Evolutionary conservation across 2,888 invertebrate species (phyloP), one percentile per base, ranked within the genome.

Genomic region (Dorcus hopei): DNA sequence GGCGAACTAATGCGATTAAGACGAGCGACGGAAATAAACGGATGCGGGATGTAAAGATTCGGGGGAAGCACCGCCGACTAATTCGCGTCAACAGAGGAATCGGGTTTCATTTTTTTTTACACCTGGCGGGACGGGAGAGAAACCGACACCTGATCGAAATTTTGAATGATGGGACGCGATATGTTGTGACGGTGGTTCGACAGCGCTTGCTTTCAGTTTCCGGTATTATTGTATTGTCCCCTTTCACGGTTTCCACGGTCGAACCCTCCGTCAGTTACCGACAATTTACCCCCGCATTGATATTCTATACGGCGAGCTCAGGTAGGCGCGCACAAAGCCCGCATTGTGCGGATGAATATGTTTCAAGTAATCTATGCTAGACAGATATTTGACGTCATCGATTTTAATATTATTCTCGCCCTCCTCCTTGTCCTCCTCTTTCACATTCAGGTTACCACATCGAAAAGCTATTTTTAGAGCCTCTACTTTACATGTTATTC

Each of bases 71-170:
- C 43, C 42, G 48, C 19, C 19, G 19, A 60, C 69, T 68, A 70
- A 71, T 71, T 70, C 70, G 61, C 63, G 67, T 68, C 67, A 70
- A 68, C 69, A 68, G 62, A 66, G 26, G 70, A 66, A 61, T 73
- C 72, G 63, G 65, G 65, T 71, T 71, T 64, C 63, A n/a, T 14
- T 14, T 52, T 54, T 51, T 42, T 26, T 65, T 65, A 57, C 68
- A 68, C 63, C 65, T 65, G 67, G 63, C 54, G 45, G 3, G 19
- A 39, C 45, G 47, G 14, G 14, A 26, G 38, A 33, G 50, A 56
- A 55, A 55, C 55, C 57, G 62, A 65, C 68, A 68, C 69, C 68
- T 66, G 67, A 69, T 65, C 60, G 67, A 67, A 59, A 59, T 51
- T 59, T 55, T 52, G 55, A 42, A 55, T 59, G 65, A 60, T 63